These are phyloP conservation scores for Tachina lurida DNA, from an alignment of 2,888 invertebrate genomes.

Conservation along the genomic window DNA sequence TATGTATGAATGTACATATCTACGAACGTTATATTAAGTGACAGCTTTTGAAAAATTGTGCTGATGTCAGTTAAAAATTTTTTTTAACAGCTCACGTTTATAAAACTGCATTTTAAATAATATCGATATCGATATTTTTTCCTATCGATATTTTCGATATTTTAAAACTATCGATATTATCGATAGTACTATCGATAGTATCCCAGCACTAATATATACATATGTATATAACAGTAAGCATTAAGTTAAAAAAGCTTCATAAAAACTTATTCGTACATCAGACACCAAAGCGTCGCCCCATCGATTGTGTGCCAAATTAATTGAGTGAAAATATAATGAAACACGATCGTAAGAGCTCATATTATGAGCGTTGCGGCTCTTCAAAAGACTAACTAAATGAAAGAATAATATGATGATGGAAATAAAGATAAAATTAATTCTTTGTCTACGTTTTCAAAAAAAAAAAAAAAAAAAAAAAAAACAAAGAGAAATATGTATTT, in stretches of 20 bases:
- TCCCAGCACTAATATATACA: no score
- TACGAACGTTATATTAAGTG: no score
- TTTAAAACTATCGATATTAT: no score
- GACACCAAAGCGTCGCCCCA: slow-evolving; percentile 2
- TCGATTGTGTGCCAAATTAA: slow-evolving; percentile 55
- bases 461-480: slow-evolving; percentile 23
- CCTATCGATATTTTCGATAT: no score
- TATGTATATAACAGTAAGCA: slow-evolving; percentile 1
- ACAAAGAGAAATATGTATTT: slow-evolving; percentile 12
- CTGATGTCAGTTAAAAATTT: no score
- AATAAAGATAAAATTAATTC: slow-evolving; percentile 40
- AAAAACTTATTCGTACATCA: background rate
- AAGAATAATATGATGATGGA: slow-evolving; percentile 31
- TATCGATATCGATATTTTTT: no score
- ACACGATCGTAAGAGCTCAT: slow-evolving; percentile 50
- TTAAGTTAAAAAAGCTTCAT: background rate
- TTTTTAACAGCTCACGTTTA: no score
- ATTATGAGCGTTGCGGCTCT: slow-evolving; percentile 40
- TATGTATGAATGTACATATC: no score
- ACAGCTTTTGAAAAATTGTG: no score
- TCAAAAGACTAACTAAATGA: slow-evolving; percentile 38
- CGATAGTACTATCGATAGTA: no score
- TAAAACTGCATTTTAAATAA: no score
- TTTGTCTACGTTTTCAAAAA: slow-evolving; percentile 38
- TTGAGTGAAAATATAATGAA: slow-evolving; percentile 55